Evolutionary conservation across 37 sponge, comb jelly and placozoan genomes (phyloP), one percentile per base, ranked within the genome.

Genomic region (Ephydatia muelleri): DNA sequence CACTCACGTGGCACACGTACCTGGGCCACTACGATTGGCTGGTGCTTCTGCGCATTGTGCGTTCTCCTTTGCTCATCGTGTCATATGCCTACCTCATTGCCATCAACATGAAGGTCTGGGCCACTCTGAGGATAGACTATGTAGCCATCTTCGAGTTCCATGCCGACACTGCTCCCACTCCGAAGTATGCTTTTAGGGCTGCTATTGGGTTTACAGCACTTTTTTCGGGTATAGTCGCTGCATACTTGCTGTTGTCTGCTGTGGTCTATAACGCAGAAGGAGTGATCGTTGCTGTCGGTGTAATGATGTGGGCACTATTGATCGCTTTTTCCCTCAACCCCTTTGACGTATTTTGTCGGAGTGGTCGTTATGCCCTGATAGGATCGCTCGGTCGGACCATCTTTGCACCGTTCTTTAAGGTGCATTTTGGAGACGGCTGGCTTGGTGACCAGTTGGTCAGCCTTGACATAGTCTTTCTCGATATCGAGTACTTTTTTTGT

Each of bases 381-480:
- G 26, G 69, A n/a, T 77, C 83, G n/a, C 29, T 76, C 11, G 72
- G 92, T 23, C 92, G 97, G 30, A 87, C 95, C 37, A 57, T 94
- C 27, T 83, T 90, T 9, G 93, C 99, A 47, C 99, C 99, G 1
- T 83, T 93, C 21, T 76, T 73, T 68, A 72, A 64, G 11, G 97
- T 99, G 37, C 47, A 81, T 33, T 99, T 99, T 85, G 86, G 93
- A 0, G 99, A 99, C 49, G 95, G 95, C 81, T 99, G 95, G 84
- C 74, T 99, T 14, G 99, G 95, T 5, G 99, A 99, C 84, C 99
- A 99, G 81, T 79, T 96, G 81, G 96, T 93, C 91, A 96, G 95
- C 68, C 74, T 95, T 23, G 93, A 88, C 22, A 89, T 80, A 1
- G 80, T 95, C 33, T 67, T 99, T 14, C 76, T 96, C 14, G 99